Conservation (phyloP, 2,797 vertebrate genomes). For the Acanthurus lineatus region DNA sequence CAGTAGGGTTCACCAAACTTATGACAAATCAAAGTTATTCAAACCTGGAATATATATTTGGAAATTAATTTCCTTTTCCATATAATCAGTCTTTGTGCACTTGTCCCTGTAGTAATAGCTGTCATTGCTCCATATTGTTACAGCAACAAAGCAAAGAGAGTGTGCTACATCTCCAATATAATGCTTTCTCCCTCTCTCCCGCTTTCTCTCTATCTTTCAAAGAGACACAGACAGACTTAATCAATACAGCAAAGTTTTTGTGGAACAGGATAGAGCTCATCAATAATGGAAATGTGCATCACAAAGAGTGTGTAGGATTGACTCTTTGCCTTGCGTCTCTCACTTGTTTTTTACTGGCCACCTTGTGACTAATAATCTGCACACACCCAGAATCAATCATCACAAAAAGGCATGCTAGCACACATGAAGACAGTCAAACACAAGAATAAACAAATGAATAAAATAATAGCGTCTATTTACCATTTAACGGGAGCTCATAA, state of each 20-base stretch:
- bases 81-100: background rate
- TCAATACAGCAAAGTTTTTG: slow-evolving; percentile 23
- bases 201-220: background rate
- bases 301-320: slow-evolving; percentile 17
- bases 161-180: slow-evolving; percentile 15
- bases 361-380: slow-evolving; percentile 54
- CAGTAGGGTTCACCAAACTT: background rate
- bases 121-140: slow-evolving; percentile 19
- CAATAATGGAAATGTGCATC: slow-evolving; percentile 58
- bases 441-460: slow-evolving; percentile 30
- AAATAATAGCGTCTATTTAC: slow-evolving; percentile 44
- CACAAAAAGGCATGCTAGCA: slow-evolving; percentile 8
- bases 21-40: slow-evolving; percentile 28
- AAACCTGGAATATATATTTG: background rate
- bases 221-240: background rate
- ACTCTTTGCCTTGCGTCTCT: slow-evolving; percentile 27
- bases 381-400: slow-evolving; percentile 37
- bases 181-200: background rate
- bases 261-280: slow-evolving; percentile 48
- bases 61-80: background rate
- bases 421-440: slow-evolving; percentile 1
- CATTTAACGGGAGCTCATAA: slow-evolving; percentile 68
- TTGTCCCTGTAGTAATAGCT: background rate
- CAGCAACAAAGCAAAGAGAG: slow-evolving; percentile 4
- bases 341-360: slow-evolving; percentile 27